phyloP scores from a whole-genome alignment of 2,888 invertebrate genomes.

The Digitonthophagus gazella region DNA sequence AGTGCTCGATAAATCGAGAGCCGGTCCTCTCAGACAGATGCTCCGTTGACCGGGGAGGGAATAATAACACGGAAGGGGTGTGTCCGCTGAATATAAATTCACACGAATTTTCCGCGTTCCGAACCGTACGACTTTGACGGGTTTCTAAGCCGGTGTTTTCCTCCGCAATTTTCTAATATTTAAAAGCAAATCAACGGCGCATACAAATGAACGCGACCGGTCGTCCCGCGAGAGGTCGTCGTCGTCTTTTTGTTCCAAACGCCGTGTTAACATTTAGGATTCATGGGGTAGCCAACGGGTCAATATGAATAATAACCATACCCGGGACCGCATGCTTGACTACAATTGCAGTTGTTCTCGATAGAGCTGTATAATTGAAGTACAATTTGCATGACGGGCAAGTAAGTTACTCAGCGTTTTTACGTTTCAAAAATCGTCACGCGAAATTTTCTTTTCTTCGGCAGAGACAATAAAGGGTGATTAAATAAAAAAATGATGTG shows the following conservation, averaged over 20 bases:
- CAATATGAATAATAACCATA: neutral
- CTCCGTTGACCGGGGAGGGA: conserved; percentile 20
- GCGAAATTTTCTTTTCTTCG: no score
- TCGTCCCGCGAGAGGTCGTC: neutral
- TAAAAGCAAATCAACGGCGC: neutral
- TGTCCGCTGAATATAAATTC: conserved; percentile 42
- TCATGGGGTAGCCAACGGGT: neutral
- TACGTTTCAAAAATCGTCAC: neutral
- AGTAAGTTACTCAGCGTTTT: neutral
- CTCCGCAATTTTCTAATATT: neutral
- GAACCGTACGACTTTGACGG: conserved; percentile 29
- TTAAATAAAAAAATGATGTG: no score
- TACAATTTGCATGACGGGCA: neutral
- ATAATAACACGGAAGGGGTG: conserved; percentile 43
- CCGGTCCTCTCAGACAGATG: neutral
- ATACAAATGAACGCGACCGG: neutral
- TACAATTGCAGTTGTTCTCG: neutral
- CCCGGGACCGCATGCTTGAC: neutral
- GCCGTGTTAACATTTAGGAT: neutral
- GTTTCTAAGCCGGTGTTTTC: conserved; percentile 13
- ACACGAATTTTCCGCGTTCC: conserved; percentile 39
- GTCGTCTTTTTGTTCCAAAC: neutral
- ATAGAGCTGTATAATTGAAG: neutral
- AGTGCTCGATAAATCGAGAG: neutral
- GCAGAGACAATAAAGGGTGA: no score